Percentiles rank a stretch among this genome's conserved stretches.
Conservation (phyloP, 64 coral and sea anemone genomes). For the Montipora capricornis region DNA sequence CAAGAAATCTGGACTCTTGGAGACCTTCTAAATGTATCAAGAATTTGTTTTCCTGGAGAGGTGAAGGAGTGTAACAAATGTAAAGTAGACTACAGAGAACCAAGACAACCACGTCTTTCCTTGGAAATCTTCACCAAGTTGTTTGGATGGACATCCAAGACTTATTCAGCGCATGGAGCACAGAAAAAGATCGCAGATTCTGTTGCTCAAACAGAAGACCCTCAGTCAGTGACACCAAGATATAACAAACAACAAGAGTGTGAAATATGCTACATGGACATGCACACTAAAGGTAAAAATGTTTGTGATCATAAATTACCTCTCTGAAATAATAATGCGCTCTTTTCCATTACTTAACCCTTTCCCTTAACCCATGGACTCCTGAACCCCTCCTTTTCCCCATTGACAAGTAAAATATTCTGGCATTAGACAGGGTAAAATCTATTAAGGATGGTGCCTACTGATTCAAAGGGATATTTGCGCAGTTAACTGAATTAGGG, state of each 20-base stretch:
- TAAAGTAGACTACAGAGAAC: background rate
- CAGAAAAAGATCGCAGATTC: too few relatives aligned
- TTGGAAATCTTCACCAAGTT: constrained; percentile 17
- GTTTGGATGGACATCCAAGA: constrained; percentile 56
- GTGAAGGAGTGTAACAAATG: too few relatives aligned
- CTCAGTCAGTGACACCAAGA: background rate
- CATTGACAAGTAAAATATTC: too few relatives aligned
- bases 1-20: background rate
- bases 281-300: background rate
- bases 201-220: too few relatives aligned
- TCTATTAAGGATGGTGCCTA: too few relatives aligned
- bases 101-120: constrained; percentile 10
- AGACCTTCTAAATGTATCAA: background rate
- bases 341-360: too few relatives aligned
- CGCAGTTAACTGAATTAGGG: too few relatives aligned
- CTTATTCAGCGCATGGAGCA: constrained; percentile 2
- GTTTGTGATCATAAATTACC: too few relatives aligned
- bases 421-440: too few relatives aligned
- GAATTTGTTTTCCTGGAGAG: constrained; percentile 1
- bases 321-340: background rate
- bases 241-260: background rate
- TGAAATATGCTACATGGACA: constrained; percentile 39
- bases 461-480: too few relatives aligned
- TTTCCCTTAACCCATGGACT: too few relatives aligned
- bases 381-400: too few relatives aligned